Conservation (phyloP, 2,113 vertebrate species). For the Cercopithecus mona region DNA sequence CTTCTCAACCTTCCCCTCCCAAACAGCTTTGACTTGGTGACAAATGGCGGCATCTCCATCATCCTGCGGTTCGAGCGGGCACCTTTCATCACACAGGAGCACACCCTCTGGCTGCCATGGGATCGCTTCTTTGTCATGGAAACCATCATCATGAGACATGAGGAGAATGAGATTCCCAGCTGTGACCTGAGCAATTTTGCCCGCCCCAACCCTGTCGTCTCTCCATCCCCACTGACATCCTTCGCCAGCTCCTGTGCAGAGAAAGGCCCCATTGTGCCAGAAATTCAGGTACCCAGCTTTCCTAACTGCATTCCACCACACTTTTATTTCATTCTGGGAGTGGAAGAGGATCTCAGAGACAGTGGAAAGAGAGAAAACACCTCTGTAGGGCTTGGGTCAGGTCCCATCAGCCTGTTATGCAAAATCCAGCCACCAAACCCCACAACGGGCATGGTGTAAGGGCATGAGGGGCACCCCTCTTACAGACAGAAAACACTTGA, state of each 20-base stretch:
- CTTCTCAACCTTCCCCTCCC: not conserved
- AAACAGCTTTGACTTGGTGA: slow-evolving; percentile 96
- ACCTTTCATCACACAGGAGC: slow-evolving; percentile 98
- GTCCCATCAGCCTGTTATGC: not conserved
- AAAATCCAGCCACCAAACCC: not conserved
- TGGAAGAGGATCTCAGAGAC: not conserved
- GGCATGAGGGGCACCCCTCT: not conserved
- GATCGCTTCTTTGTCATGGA: slow-evolving; percentile 99
- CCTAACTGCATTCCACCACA: not conserved
- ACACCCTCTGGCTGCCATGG: slow-evolving; percentile 98
- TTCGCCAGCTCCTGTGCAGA: slow-evolving; percentile 94
- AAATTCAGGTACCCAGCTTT: slow-evolving; percentile 92
- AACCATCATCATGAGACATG: slow-evolving; percentile 97
- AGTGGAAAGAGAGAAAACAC: not conserved
- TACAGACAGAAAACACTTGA: not conserved
- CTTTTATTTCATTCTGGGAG: not conserved
- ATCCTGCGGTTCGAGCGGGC: slow-evolving; percentile 95
- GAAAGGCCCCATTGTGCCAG: slow-evolving; percentile 93
- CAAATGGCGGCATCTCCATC: slow-evolving; percentile 94
- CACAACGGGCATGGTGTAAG: accelerated
- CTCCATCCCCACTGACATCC: slow-evolving; percentile 93
- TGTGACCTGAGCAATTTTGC: slow-evolving; percentile 98
- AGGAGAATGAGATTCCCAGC: slow-evolving; percentile 98
- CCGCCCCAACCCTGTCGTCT: slow-evolving; percentile 93
- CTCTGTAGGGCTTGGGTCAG: not conserved